Base-by-base conservation (phyloP, 2,113 vertebrate genomes). In the Turdus rufiventris region DNA sequence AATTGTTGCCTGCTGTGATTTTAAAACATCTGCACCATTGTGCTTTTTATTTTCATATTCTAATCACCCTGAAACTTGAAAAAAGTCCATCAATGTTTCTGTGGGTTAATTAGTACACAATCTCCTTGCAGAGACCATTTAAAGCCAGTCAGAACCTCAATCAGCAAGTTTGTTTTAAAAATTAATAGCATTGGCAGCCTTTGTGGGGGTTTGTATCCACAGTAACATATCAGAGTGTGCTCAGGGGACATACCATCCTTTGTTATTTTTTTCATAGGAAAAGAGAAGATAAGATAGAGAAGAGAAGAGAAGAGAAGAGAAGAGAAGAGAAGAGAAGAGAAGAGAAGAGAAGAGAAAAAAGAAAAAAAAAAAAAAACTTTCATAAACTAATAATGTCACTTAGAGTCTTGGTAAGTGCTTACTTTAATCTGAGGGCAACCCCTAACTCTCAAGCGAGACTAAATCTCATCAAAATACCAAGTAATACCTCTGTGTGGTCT, bases 1-100 rank as follows among this genome's bases (percentile, higher is more conserved):
- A 98, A 98, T 98, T 98, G 98, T 96, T 98, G 97, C 97, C 98
- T 98, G 98, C 98, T 98, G 98, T 98, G 98, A 98, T 98, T 98
- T 98, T 98, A 98, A 98, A 98, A 98, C 97, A 98, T 98, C 98
- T 98, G 98, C 97, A 98, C 97, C 93, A 54, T 53, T 53, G 51
- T 53, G 51, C 28, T 29, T 28, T 53, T 53, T 25, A 51, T 51
- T 51, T 51, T 51, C 51, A 53, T 29, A 53, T 29, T 53, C 51
- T 53, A 53, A 18, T 53, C 51, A 53, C 51, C 51, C 51, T 53
- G 51, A 53, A 54, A 54, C 29, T 31, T 54, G 17, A 54, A 54
- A 54, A 54, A 54, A 28, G 53, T 31, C 31, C 53, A 33, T 54
- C 11, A 18, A 19, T 54, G 18, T 33, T 54, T 54, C 53, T 54